phyloP scores from a whole-genome alignment of 2,113 vertebrate species.

The Gadus chalcogrammus region DNA sequence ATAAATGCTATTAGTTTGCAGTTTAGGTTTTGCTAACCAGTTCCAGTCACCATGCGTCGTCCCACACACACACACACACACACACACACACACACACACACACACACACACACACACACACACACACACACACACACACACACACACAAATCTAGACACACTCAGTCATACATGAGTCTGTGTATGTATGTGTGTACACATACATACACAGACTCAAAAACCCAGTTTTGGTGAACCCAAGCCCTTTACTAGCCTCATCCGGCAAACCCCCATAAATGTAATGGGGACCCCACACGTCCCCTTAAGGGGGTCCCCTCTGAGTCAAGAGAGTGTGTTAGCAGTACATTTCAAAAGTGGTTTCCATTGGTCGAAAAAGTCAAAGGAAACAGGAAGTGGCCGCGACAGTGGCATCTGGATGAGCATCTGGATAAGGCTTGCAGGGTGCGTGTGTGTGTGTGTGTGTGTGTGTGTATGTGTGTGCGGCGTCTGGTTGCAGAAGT shows the following conservation, averaged over 20 bases:
- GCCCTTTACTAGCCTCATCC: too few species aligned
- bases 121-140: slow-evolving; percentile 14
- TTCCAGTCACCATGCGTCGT: too few species aligned
- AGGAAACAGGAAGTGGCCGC: slow-evolving; percentile 58
- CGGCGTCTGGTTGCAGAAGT: not conserved
- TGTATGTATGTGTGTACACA: not conserved
- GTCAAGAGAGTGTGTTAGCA: not conserved
- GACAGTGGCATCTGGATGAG: slow-evolving; percentile 59
- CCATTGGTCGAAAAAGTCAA: not conserved
- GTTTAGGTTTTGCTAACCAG: too few species aligned
- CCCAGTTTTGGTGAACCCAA: not conserved
- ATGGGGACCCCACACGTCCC: too few species aligned
- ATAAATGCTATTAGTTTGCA: too few species aligned
- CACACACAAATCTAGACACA: not conserved
- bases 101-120: slow-evolving; percentile 22
- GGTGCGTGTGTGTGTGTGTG: not conserved
- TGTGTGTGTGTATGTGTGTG: not conserved
- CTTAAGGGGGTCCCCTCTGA: too few species aligned
- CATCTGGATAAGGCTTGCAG: slow-evolving; percentile 57
- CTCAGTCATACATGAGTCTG: not conserved
- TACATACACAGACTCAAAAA: not conserved
- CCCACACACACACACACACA: too few species aligned
- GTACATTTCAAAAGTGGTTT: not conserved
- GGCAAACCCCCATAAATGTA: too few species aligned
- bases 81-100: slow-evolving; percentile 4